Evolutionary conservation across 2,797 vertebrate genomes (phyloP).

Genomic region (Clarias pachynema): DNA sequence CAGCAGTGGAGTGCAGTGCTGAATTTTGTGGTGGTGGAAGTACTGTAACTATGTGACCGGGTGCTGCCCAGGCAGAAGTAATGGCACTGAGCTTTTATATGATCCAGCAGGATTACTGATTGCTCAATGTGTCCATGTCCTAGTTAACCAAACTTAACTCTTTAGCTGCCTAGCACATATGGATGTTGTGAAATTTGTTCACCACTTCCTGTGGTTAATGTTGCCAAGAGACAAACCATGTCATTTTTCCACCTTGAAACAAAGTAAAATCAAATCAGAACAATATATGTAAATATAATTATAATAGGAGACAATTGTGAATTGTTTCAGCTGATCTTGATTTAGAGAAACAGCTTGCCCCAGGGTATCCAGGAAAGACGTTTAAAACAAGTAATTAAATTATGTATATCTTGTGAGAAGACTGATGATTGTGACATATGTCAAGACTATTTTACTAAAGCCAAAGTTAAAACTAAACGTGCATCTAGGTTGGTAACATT

Average conservation of each 20-base stretch:
- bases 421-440: not conserved
- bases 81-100: not conserved
- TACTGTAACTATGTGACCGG: constrained; percentile 26
- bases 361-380: not conserved
- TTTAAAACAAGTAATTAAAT: not conserved
- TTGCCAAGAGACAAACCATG: not conserved
- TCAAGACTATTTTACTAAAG: not conserved
- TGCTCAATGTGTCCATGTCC: constrained; percentile 29
- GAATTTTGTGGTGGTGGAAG: constrained; percentile 61
- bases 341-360: not conserved
- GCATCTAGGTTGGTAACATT: not conserved
- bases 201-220: not conserved
- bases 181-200: constrained; percentile 20
- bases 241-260: not conserved
- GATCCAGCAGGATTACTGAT: constrained; percentile 4
- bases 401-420: not conserved
- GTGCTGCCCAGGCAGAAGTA: constrained; percentile 19
- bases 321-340: not conserved
- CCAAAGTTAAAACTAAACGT: not conserved
- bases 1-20: constrained; percentile 43
- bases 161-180: constrained; percentile 13
- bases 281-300: not conserved
- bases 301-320: not conserved
- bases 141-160: constrained; percentile 6
- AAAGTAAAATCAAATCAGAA: constrained; percentile 4